Conservation (phyloP, 2,888 invertebrate genomes). For the Timema podura region DNA sequence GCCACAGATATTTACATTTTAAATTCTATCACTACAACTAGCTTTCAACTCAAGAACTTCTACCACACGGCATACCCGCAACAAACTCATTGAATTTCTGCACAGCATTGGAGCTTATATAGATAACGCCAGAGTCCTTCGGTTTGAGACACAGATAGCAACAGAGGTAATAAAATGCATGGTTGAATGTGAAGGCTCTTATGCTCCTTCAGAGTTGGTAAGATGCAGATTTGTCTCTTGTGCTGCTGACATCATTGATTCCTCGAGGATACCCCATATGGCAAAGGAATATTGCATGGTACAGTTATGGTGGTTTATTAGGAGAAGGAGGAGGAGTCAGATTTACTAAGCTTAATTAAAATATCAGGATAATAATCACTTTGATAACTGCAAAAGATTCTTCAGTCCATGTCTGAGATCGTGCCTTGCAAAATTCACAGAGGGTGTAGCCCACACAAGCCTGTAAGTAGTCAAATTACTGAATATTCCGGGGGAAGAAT, state of each 20-base stretch:
- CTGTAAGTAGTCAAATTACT: not conserved
- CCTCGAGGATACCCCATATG: not conserved
- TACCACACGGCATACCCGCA: not conserved
- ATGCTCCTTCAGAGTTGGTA: not conserved
- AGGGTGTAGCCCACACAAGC: not conserved
- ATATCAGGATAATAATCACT: not conserved
- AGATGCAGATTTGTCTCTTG: not conserved
- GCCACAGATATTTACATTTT: not conserved
- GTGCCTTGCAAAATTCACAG: not conserved
- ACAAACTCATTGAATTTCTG: not conserved
- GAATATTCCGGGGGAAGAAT: not conserved
- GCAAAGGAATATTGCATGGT: not conserved
- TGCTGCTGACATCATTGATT: constrained; percentile 6
- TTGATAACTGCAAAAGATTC: not conserved
- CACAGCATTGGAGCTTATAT: not conserved
- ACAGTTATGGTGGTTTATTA: not conserved
- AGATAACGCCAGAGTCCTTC: not conserved
- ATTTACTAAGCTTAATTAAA: not conserved
- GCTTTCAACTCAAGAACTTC: not conserved
- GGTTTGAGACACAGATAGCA: not conserved
- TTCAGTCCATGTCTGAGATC: not conserved
- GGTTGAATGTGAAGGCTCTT: not conserved
- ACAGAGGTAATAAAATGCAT: not conserved
- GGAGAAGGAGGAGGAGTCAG: not conserved
- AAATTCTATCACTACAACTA: not conserved